Evolutionary conservation across 2,113 vertebrate species (phyloP), one percentile per base, ranked within the genome.

Genomic region (Rhinopomastus cyanomelas): DNA sequence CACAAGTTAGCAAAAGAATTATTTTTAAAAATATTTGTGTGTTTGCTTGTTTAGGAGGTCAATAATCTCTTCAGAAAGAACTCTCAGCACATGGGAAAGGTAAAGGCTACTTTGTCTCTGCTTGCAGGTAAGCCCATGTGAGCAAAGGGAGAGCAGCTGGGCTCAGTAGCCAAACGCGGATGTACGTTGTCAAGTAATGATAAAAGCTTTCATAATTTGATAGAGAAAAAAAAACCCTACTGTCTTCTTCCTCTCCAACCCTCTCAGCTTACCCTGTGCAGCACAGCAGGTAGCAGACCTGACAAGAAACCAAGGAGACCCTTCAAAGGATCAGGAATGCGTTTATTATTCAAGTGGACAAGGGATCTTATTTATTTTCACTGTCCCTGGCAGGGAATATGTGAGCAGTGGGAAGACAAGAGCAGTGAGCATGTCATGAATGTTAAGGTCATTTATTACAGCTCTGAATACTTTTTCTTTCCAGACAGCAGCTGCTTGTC

Each of bases 371-470:
- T 81, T 86, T 89, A 49, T 88, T 91, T 83, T 61, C 55, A 19
- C 51, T 86, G 55, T 72, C 51, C 14, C 30, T 72, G 51, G 22
- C 42, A 85, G 66, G 49, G 61, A 83, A n/a, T 59, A n/a, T 32
- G 34, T 71, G 34, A 92, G 79, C 76, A 77, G 52, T 57, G 77
- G 66, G 53, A 78, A 85, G 78, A 32, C 69, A 23, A 75, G 29
- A 88, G 62, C 83, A 62, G 51, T 15, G 51, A 90, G 56, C 81
- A 68, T 27, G 52, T 65, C 25, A 49, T 89, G 73, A 89, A 81
- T 34, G 66, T 86, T 76, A 55, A 92, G 57, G 59, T 51, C 46
- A 83, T 89, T 92, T 88, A 85, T 72, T 65, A 48, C 32, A 78
- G 66, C 77, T 81, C 39, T 53, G 29, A 72, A 30, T 81, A 55